phyloP scores from a whole-genome alignment of 2,888 invertebrate species.

The Yponomeuta cagnagella region DNA sequence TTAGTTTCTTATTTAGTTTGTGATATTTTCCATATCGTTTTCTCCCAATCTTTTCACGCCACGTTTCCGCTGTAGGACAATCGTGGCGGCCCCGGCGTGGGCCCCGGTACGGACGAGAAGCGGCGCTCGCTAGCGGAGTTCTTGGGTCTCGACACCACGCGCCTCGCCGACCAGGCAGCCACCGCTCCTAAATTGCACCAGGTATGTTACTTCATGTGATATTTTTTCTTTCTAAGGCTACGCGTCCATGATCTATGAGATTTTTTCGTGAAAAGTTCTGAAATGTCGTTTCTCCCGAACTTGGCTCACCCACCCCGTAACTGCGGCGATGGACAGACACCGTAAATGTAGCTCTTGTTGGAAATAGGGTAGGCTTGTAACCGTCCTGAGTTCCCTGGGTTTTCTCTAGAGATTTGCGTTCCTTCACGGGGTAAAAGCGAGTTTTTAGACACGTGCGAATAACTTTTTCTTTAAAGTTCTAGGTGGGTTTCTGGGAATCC shows the following conservation, averaged over 20 bases:
- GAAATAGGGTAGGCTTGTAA: no score
- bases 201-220: not conserved
- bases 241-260: not conserved
- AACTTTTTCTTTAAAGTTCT: no score
- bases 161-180: slow-evolving; percentile 35
- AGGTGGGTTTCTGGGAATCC: no score
- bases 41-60: not conserved
- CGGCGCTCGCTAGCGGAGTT: slow-evolving; percentile 53
- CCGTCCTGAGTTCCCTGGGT: no score
- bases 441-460: no score
- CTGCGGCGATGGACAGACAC: no score
- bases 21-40: not conserved
- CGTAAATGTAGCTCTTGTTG: no score
- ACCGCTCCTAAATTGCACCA: slow-evolving; percentile 19
- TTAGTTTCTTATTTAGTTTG: not conserved
- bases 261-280: no score
- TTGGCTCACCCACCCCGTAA: no score
- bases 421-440: no score
- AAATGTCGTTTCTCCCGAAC: no score
- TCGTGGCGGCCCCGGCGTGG: slow-evolving; percentile 28
- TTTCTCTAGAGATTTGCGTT: no score
- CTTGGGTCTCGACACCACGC: slow-evolving; percentile 40
- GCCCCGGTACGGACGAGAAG: slow-evolving; percentile 31
- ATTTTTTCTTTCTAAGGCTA: not conserved
- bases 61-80: not conserved